These are phyloP conservation scores for Biston betularia DNA, from an alignment of 2,888 invertebrate species.

Conservation along the genomic window DNA sequence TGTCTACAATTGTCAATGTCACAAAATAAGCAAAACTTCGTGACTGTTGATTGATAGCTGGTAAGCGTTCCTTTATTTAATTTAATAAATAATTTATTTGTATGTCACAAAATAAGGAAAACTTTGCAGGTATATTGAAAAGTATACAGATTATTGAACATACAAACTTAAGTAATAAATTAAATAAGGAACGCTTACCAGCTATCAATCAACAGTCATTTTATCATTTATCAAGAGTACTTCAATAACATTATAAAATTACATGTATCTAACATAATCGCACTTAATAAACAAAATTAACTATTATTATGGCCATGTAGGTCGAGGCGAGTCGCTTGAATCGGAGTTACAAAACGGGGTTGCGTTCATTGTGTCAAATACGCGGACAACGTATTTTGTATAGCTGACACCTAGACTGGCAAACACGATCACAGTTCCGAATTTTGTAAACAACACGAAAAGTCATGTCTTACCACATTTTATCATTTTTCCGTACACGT, in stretches of 20 bases:
- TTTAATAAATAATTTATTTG: neutral
- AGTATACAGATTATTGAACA: neutral
- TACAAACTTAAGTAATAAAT: conserved; percentile 1
- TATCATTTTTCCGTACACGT: too few species aligned
- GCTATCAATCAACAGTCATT: conserved; percentile 18
- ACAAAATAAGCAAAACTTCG: too few species aligned
- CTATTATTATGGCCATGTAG: conserved; percentile 28
- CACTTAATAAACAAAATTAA: conserved; percentile 33
- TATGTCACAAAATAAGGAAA: too few species aligned
- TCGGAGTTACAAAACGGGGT: conserved; percentile 4
- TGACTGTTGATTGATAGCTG: conserved; percentile 17
- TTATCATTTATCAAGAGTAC: neutral
- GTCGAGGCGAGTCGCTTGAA: conserved; percentile 22
- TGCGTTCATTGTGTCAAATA: conserved; percentile 1
- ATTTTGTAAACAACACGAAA: too few species aligned
- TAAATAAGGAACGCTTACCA: conserved; percentile 1
- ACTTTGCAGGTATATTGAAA: too few species aligned
- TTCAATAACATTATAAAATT: conserved; percentile 22
- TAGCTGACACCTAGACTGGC: neutral
- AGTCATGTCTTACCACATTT: too few species aligned
- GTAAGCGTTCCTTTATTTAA: conserved; percentile 3
- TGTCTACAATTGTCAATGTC: too few species aligned
- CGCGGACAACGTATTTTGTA: neutral
- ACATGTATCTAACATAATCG: conserved; percentile 26
- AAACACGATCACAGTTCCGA: too few species aligned